Base-by-base conservation (phyloP, 2,888 invertebrate species). In the Argyresthia goedartella region DNA sequence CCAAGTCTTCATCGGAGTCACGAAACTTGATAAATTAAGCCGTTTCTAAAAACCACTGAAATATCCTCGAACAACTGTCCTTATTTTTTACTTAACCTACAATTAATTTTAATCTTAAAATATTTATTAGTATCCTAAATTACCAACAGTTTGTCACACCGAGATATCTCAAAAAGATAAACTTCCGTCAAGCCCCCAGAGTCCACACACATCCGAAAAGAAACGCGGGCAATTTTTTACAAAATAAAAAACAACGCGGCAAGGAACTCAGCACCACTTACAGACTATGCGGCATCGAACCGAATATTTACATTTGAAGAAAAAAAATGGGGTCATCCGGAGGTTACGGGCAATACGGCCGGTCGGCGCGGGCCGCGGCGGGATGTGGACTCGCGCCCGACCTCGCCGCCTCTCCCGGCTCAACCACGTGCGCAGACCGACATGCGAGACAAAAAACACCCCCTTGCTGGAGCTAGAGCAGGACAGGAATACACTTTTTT, bases 261-360 rank as follows among this genome's bases (percentile, higher is more conserved):
- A 51, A 85, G 86, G 85, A 86, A 86, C 86, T 81, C 73, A 80
- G 77, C 73, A 85, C 85, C 86, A 80, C 85, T 85, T 85, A 84
- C 67, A 79, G 78, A 80, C 82, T 84, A 84, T 81, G 84, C 84
- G 82, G 81, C 81, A 78, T 76, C 73, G 73, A 73, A 81, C 82
- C 85, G 82, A 81, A 81, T 86, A 86, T 86, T 86, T 86, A 86
- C 85, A 85, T 85, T 82, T 77, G 74, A 75, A 79, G 79, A 82
- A 85, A 85, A 81, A 86, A 86, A 86, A 81, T 77, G 81, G 81
- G 86, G 86, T 85, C 86, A 85, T 75, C 73, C 80, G 76, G 82
- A 84, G 85, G 85, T 85, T 81, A 84, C 82, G 84, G 85, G 81
- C 84, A 72, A 81, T 74, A 79, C 85, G 76, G 84, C 85, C 85